Conservation (phyloP, 2,797 vertebrate genomes). For the Babyrousa celebensis region DNA sequence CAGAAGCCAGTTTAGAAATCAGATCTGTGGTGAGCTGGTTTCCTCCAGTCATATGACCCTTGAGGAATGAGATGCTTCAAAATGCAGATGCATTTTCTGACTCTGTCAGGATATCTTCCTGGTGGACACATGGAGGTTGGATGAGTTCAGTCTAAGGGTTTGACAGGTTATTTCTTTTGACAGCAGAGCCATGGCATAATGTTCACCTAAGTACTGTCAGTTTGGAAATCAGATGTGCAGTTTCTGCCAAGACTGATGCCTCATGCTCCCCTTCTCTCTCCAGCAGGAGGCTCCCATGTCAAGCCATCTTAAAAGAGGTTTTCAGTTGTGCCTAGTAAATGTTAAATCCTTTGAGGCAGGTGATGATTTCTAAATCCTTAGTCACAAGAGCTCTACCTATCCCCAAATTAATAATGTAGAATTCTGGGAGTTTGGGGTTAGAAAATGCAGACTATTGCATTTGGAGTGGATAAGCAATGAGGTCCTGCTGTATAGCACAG, state of each 20-base stretch:
- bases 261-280: conserved; percentile 63
- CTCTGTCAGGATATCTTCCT: conserved; percentile 59
- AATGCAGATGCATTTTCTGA: background rate
- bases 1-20: background rate
- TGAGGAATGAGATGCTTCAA: background rate
- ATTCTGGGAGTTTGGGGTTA: background rate
- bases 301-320: conserved; percentile 76
- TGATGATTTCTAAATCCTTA: conserved; percentile 53
- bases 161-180: conserved; percentile 82
- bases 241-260: conserved; percentile 76
- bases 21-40: background rate
- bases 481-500: no score
- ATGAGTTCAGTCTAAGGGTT: conserved; percentile 46
- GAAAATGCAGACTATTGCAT: no score
- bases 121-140: conserved; percentile 38
- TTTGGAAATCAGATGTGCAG: conserved; percentile 60
- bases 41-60: background rate
- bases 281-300: conserved; percentile 40
- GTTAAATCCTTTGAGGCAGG: conserved; percentile 46
- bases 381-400: background rate
- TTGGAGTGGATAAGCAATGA: no score
- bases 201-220: conserved; percentile 84
- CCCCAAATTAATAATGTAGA: background rate
- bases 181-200: conserved; percentile 40
- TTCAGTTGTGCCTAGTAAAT: conserved; percentile 54